phyloP scores from a whole-genome alignment of 2,888 invertebrate species.

The Tuberolachnus salignus region DNA sequence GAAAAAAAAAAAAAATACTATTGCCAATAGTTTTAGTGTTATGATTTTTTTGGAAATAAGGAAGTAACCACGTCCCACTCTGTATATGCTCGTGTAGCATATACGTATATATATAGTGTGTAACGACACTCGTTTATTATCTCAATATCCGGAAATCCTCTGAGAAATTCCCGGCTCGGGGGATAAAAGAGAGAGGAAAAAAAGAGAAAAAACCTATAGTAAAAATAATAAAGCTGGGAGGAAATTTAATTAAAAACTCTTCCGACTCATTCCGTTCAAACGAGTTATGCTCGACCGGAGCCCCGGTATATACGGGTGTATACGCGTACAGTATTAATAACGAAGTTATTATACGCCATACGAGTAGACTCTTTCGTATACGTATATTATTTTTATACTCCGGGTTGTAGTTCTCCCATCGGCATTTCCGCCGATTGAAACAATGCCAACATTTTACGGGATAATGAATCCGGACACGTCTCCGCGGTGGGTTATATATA shows the following conservation, averaged over 20 bases:
- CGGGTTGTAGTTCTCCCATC: neutral
- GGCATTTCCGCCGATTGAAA: slow-evolving; percentile 22
- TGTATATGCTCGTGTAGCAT: no score
- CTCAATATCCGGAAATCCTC: neutral
- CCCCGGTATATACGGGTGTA: neutral
- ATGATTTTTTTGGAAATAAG: no score
- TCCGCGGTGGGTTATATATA: neutral
- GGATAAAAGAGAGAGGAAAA: no score
- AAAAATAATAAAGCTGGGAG: neutral
- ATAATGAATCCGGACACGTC: slow-evolving; percentile 17
- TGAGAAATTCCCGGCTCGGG: neutral
- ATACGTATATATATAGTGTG: neutral
- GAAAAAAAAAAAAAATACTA: no score
- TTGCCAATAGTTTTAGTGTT: no score
- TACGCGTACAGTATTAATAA: slow-evolving; percentile 27
- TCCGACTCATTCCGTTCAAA: neutral
- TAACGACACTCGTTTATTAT: neutral
- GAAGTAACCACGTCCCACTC: no score
- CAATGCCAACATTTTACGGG: slow-evolving; percentile 14
- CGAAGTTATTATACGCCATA: slow-evolving; percentile 13
- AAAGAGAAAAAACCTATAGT: neutral
- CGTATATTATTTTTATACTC: neutral
- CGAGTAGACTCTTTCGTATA: neutral
- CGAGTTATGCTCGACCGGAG: neutral
- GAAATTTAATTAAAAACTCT: slow-evolving; percentile 41